Conservation (phyloP, 2,797 vertebrate genomes). For the Sciaenops ocellatus region DNA sequence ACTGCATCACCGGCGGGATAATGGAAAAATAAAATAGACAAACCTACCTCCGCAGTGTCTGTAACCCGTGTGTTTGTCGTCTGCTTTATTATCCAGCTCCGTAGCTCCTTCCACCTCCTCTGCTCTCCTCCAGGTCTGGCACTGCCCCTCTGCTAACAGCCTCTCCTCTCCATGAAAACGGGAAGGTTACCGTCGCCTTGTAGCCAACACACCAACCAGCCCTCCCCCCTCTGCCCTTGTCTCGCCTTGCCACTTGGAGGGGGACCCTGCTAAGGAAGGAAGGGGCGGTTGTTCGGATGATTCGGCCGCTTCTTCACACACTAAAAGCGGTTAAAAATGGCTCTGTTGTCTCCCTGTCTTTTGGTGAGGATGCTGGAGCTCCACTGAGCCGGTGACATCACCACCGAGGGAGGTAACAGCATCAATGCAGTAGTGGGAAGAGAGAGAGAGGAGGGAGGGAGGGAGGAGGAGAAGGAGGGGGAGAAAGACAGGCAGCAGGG, state of each 20-base stretch:
- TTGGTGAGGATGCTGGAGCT: slow-evolving; percentile 83
- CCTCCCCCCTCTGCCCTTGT: slow-evolving; percentile 4
- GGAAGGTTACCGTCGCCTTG: slow-evolving; percentile 17
- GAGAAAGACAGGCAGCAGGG: slow-evolving; percentile 1
- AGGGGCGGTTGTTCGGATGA: not conserved
- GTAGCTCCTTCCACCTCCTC: slow-evolving; percentile 52
- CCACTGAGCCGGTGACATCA: slow-evolving; percentile 85
- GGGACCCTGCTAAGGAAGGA: not conserved
- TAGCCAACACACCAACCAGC: not conserved
- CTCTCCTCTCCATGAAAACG: slow-evolving; percentile 61
- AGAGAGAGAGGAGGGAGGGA: slow-evolving; percentile 7
- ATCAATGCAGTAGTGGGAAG: slow-evolving; percentile 80
- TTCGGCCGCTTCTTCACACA: slow-evolving; percentile 28
- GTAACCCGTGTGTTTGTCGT: slow-evolving; percentile 13
- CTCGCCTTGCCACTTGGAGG: not conserved
- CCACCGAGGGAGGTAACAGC: slow-evolving; percentile 80
- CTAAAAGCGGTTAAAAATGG: slow-evolving; percentile 82
- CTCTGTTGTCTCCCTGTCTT: slow-evolving; percentile 77
- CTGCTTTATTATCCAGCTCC: slow-evolving; percentile 46
- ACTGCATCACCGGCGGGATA: slow-evolving; percentile 39
- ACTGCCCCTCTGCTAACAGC: slow-evolving; percentile 58
- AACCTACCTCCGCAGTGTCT: slow-evolving; percentile 71
- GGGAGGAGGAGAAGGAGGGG: not conserved
- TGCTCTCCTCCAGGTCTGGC: slow-evolving; percentile 62
- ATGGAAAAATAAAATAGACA: not conserved